Conservation (phyloP, 1,140 invertebrate species). For the Thaumatotibia leucotreta region DNA sequence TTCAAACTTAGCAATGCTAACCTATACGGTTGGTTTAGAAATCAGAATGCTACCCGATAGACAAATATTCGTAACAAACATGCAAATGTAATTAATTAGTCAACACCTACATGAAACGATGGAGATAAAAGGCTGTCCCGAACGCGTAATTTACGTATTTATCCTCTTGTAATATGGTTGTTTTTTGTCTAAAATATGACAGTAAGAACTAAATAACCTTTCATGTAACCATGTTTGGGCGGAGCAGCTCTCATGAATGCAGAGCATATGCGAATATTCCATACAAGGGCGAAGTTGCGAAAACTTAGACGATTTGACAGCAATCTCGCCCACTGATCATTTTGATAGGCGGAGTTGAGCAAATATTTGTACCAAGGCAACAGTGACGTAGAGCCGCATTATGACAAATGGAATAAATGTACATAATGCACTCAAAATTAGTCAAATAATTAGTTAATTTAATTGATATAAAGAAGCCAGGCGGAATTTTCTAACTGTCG, state of each 20-base stretch:
- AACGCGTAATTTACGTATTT: background rate
- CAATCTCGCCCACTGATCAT: background rate
- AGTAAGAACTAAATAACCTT: background rate
- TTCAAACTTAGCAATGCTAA: background rate
- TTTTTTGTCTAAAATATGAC: background rate
- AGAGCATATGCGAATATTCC: slow-evolving; percentile 1
- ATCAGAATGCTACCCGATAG: background rate
- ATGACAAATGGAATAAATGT: background rate
- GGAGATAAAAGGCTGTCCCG: background rate
- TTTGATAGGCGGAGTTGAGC: background rate
- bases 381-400: background rate
- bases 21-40: background rate
- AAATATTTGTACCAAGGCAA: background rate
- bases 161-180: background rate
- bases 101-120: background rate
- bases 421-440: too few species aligned
- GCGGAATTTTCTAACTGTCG: too few species aligned
- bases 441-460: too few species aligned
- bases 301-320: background rate
- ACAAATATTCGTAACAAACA: background rate
- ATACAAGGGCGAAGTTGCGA: background rate
- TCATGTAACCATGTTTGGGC: background rate
- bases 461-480: too few species aligned
- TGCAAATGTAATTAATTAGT: background rate
- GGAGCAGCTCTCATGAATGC: background rate